Base-by-base conservation (phyloP, 2,888 invertebrate genomes). In the Drosophila kambysellisi region DNA sequence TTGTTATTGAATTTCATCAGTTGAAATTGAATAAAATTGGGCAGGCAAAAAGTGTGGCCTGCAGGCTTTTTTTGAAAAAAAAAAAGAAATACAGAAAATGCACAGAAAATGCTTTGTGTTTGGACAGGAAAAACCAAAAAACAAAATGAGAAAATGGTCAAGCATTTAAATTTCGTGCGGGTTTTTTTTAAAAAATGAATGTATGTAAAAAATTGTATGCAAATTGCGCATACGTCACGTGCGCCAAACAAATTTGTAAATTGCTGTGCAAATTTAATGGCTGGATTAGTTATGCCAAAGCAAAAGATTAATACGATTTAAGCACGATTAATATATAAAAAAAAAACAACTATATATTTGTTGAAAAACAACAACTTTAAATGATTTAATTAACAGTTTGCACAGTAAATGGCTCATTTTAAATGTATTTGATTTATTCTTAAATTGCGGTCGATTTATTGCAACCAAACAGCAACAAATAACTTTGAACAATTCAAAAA, bases 371-470 rank as follows among this genome's bases (percentile, higher is more conserved):
- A 41, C 29, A 43, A 48, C 33, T 56, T 51, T 29, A 59, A 60
- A 51, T 70, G 61, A 79, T 89, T 89, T 77, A 80, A 89, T 84
- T 82, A 83, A 81, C 87, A 83, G 76, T 81, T 66, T 67, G 33
- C 56, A 17, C 29, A 32, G 60, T 43, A 39, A 20, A 17, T n/a
- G 64, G 57, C 41, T 59, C 56, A 60, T 69, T 60, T 72, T 79
- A 71, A 75, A 74, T 84, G 75, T 57, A 76, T 69, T 88, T 81
- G 79, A 88, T 89, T 89, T 89, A 89, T 89, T 68, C 46, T 75
- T 68, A 61, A 74, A 75, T 65, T 75, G 65, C 17, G 25, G 30
- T 53, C 56, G 79, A 88, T 88, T 88, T 86, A 90, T 90, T 74
- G 60, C 74, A 43, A 32, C 17, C 30, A n/a, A 15, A 35, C 53